Base-by-base conservation (phyloP, 2,888 invertebrate species). In the Microplitis deprimator region DNA sequence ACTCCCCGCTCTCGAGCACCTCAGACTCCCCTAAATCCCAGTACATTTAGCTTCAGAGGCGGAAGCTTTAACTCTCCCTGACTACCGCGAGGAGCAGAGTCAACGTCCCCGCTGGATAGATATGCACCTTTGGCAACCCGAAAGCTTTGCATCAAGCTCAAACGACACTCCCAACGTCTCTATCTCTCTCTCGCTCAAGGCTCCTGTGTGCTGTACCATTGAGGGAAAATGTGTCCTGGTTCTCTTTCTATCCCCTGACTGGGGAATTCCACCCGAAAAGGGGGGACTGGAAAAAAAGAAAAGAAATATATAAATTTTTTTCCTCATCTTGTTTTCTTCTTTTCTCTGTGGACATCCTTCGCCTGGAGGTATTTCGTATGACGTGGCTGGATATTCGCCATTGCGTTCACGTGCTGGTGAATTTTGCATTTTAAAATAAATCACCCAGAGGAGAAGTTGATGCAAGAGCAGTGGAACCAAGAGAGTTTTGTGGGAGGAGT, bases 91-190 rank as follows among this genome's bases (percentile, higher is more conserved):
- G 29, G 29, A 29, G 29, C 39, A 65, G 70, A 77, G 87, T 87
- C 87, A 87, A 87, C 86, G 87, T 87, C 86, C 86, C 82, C 84
- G 29, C 29, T 81, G 73, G 80, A 75, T 77, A 75, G 73, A 76
- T 72, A 71, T 77, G 74, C 77, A 77, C 74, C 71, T 75, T 67
- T 71, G 64, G 71, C 73, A 69, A 71, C 20, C 68, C 68, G 13
- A 50, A 65, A 65, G 65, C 29, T 29, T 29, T 20, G 68, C 50
- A 74, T 59, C 39, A 69, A 61, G 62, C 69, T 59, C 40, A 20
- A 68, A 75, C 59, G 73, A 68, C 73, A 77, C 73, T 77, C 69
- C 69, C 73, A 77, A 73, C 69, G 64, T 50, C 50, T 50, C 50
- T 13, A 13, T 50, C 50, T 50, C 50, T 50, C 10, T 50, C 50